phyloP scores from a whole-genome alignment of 2,888 invertebrate genomes.

The Drosophila longiperda region DNA sequence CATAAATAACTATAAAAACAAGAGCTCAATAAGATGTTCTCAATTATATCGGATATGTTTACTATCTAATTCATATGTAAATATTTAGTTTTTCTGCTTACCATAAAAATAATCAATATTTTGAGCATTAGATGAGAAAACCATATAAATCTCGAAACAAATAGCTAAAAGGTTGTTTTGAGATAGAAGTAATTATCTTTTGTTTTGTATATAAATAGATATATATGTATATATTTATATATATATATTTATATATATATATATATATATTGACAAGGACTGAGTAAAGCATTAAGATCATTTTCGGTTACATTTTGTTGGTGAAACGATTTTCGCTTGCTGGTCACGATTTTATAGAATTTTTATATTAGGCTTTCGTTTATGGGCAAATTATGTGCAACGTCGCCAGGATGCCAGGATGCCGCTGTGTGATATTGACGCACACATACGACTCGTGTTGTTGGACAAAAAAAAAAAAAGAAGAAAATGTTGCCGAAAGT shows the following conservation, averaged over 20 bases:
- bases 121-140: background rate
- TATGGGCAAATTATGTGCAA: slow-evolving; percentile 82
- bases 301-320: slow-evolving; percentile 22
- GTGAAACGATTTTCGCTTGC: slow-evolving; percentile 63
- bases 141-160: background rate
- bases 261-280: background rate
- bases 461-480: background rate
- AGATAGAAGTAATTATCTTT: background rate
- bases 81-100: background rate
- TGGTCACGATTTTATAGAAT: slow-evolving; percentile 77
- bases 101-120: background rate
- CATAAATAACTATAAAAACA: background rate
- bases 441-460: slow-evolving; percentile 34
- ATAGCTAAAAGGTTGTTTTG: background rate
- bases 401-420: slow-evolving; percentile 36
- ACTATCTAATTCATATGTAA: background rate
- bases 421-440: slow-evolving; percentile 34
- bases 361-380: slow-evolving; percentile 82
- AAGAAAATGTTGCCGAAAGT: slow-evolving; percentile 58
- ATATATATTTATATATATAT: background rate
- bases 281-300: background rate
- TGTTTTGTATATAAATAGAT: background rate
- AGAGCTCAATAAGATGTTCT: background rate
- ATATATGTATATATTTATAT: background rate
- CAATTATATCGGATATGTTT: background rate